Evolutionary conservation across 2,113 vertebrate species (phyloP).

Genomic region (Hemichromis elongatus): DNA sequence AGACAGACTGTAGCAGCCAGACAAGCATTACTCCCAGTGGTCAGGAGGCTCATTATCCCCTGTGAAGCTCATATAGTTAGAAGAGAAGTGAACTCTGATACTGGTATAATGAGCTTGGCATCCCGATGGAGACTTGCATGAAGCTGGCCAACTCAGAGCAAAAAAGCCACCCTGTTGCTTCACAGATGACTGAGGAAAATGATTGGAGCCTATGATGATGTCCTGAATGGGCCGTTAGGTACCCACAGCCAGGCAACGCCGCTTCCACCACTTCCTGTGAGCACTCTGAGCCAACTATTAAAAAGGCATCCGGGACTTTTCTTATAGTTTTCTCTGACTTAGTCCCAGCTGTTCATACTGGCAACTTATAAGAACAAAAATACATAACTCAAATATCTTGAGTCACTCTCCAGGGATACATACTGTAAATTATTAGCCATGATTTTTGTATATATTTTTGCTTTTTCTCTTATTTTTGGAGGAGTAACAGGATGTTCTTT

Average conservation of each 20-base stretch:
- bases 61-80: conserved; percentile 36
- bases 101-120: conserved; percentile 41
- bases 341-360: background rate
- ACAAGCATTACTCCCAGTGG: conserved; percentile 20
- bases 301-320: background rate
- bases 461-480: background rate
- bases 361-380: background rate
- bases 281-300: background rate
- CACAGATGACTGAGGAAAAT: conserved; percentile 22
- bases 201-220: background rate
- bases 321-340: background rate
- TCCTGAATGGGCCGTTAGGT: conserved; percentile 20
- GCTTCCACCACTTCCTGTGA: background rate
- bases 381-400: background rate
- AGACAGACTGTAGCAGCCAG: conserved; percentile 6
- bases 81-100: conserved; percentile 35
- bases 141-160: background rate
- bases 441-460: background rate
- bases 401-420: background rate
- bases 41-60: conserved; percentile 48
- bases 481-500: background rate
- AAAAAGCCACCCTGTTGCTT: conserved; percentile 25
- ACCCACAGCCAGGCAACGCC: background rate
- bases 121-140: conserved; percentile 17
- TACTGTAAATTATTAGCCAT: background rate